Conservation (phyloP, 2,113 vertebrate genomes). For the Oreochromis aureus region DNA sequence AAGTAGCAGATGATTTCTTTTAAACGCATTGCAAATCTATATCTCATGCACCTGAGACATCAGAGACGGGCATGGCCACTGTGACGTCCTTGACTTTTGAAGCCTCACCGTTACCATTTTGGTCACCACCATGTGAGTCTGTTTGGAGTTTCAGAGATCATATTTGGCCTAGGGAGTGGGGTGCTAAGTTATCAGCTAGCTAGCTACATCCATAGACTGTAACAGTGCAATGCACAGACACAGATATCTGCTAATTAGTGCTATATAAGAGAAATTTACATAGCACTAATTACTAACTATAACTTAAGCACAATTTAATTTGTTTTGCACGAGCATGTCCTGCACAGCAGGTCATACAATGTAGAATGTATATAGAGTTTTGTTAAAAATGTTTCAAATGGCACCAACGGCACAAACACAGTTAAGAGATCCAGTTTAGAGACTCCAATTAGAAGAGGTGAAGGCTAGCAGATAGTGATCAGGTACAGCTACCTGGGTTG, state of each 20-base stretch:
- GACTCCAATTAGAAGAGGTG: not conserved
- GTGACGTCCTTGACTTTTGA: not conserved
- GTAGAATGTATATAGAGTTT: not conserved
- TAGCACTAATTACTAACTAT: not conserved
- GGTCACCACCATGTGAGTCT: not conserved
- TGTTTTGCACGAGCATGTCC: not conserved
- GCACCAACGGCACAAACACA: not conserved
- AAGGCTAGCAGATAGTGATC: not conserved
- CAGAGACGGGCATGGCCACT: not conserved
- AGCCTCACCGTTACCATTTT: not conserved
- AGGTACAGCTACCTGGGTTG: not conserved
- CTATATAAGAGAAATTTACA: not conserved
- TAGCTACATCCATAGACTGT: not conserved
- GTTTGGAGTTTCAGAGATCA: not conserved
- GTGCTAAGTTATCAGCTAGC: not conserved
- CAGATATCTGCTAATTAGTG: not conserved
- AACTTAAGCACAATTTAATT: not conserved
- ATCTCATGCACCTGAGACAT: not conserved
- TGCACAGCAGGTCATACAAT: not conserved
- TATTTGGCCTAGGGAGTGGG: accelerated
- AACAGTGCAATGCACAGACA: not conserved
- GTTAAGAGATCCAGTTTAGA: not conserved
- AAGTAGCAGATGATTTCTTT: not conserved
- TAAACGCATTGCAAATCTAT: not conserved
- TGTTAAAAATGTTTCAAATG: not conserved